These are phyloP conservation scores for Hippopotamus amphibius DNA, from an alignment of 2,113 vertebrate species.

Conservation along the genomic window DNA sequence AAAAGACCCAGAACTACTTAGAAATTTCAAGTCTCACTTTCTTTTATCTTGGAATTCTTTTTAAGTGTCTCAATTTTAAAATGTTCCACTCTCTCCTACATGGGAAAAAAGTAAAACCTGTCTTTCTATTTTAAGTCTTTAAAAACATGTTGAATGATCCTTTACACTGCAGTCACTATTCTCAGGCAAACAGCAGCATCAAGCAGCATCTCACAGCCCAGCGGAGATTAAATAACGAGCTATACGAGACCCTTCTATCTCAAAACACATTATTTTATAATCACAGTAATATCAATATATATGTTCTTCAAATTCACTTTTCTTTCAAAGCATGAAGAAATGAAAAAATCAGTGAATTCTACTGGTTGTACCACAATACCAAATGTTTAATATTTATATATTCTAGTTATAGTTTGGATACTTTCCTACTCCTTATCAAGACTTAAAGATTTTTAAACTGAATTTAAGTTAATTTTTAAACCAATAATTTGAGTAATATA, in stretches of 20 bases:
- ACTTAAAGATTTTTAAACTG: not conserved
- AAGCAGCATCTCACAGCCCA: not conserved
- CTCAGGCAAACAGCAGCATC: not conserved
- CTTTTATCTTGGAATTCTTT: conserved; percentile 82
- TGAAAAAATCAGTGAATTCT: not conserved
- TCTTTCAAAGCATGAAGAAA: not conserved
- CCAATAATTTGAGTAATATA: not conserved
- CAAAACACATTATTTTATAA: not conserved
- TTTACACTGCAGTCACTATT: not conserved
- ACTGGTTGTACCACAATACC: not conserved
- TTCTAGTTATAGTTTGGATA: not conserved
- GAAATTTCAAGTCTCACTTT: conserved; percentile 85
- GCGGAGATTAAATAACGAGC: not conserved
- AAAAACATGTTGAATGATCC: conserved; percentile 71
- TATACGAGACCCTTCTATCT: not conserved
- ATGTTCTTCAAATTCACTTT: not conserved
- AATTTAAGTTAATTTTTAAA: conserved; percentile 51
- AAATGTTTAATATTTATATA: not conserved
- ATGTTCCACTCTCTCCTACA: conserved; percentile 81
- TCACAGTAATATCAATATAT: no score
- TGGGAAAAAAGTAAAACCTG: conserved; percentile 85
- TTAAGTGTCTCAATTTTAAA: conserved; percentile 82
- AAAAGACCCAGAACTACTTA: conserved; percentile 82
- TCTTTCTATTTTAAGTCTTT: conserved; percentile 82
- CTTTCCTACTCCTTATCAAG: not conserved